Evolutionary conservation across 2,113 vertebrate genomes (phyloP).

Genomic region (Calonectris borealis): DNA sequence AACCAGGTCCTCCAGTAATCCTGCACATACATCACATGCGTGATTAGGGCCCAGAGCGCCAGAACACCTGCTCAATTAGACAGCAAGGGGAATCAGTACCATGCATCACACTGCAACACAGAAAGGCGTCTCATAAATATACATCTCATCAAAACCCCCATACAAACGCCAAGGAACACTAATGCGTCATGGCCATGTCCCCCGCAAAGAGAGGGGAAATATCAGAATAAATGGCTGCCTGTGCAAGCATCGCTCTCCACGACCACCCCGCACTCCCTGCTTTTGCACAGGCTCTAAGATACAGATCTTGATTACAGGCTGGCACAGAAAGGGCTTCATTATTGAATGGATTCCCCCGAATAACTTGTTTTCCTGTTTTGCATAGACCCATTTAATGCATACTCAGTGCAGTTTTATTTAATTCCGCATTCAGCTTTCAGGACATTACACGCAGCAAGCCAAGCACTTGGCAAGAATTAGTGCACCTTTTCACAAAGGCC

Average conservation of each 20-base stretch:
- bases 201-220: background rate
- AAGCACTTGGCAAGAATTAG: background rate
- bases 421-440: background rate
- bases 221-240: background rate
- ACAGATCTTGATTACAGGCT: too few species aligned
- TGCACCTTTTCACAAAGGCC: background rate
- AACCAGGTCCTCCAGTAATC: constrained; percentile 97
- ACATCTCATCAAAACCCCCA: background rate
- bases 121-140: background rate
- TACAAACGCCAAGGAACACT: fast-evolving
- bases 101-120: background rate
- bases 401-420: background rate
- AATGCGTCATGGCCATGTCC: fast-evolving
- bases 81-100: constrained; percentile 16
- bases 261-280: background rate
- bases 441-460: fast-evolving
- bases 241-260: fast-evolving
- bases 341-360: fast-evolving
- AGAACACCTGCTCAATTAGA: constrained; percentile 83
- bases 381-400: background rate
- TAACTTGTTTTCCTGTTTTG: too few species aligned
- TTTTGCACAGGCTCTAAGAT: background rate
- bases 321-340: background rate
- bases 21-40: constrained; percentile 95
- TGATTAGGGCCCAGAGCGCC: constrained; percentile 92